phyloP scores from a whole-genome alignment of 2,797 vertebrate genomes.

The Alosa sapidissima region DNA sequence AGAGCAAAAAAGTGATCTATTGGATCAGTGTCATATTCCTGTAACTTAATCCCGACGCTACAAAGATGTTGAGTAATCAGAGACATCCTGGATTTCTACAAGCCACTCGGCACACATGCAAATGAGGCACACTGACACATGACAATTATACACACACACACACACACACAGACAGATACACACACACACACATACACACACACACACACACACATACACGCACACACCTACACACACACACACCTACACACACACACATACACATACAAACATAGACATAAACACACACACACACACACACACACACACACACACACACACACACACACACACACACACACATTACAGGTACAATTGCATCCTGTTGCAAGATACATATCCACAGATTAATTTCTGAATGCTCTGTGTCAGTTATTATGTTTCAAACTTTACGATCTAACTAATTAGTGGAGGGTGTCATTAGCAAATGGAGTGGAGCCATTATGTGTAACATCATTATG shows the following conservation, averaged over 20 bases:
- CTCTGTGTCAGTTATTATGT: neutral
- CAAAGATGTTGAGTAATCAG: conserved; percentile 1
- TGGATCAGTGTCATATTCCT: neutral
- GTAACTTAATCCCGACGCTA: neutral
- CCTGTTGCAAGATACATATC: too few relatives aligned
- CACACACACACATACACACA: too few relatives aligned
- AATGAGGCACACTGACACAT: neutral
- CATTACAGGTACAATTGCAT: neutral
- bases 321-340: neutral
- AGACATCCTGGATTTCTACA: neutral
- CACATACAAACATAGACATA: too few relatives aligned
- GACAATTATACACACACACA: neutral
- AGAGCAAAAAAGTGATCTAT: neutral
- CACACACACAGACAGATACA: too few relatives aligned
- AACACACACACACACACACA: neutral
- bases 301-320: neutral
- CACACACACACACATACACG: too few relatives aligned
- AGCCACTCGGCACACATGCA: neutral
- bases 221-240: too few relatives aligned
- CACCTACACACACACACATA: neutral
- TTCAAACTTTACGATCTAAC: neutral
- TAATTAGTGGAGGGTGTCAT: neutral
- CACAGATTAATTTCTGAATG: neutral
- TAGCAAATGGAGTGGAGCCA: neutral
- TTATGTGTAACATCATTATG: neutral